Percentiles rank a stretch among this genome's conserved stretches.
Conservation (phyloP, 2,888 invertebrate genomes). For the Agrenia bidenticulata region DNA sequence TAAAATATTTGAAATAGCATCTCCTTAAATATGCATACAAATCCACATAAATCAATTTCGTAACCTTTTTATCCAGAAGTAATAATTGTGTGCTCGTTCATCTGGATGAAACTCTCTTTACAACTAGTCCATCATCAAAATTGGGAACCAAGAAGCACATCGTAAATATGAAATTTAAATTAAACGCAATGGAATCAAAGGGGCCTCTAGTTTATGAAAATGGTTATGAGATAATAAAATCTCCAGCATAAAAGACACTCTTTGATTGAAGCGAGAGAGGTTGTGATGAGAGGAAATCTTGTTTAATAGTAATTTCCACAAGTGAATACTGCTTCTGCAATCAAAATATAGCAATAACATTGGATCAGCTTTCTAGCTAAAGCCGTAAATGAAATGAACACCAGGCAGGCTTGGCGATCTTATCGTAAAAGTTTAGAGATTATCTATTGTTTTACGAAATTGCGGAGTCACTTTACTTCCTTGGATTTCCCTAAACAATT, state of each 20-base stretch:
- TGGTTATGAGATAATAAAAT: slow-evolving; percentile 48
- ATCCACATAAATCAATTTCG: too few relatives aligned
- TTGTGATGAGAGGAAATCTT: slow-evolving; percentile 30
- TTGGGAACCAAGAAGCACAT: too few relatives aligned
- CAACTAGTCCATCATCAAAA: too few relatives aligned
- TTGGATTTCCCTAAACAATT: too few relatives aligned
- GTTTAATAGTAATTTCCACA: not conserved
- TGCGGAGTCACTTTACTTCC: not conserved
- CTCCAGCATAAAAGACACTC: slow-evolving; percentile 36
- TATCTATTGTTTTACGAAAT: slow-evolving; percentile 19
- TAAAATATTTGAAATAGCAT: too few relatives aligned
- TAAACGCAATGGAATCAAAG: not conserved
- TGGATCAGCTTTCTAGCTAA: not conserved
- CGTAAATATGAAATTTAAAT: slow-evolving; percentile 3
- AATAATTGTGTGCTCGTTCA: too few relatives aligned
- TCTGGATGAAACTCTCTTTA: too few relatives aligned
- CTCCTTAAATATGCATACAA: too few relatives aligned
- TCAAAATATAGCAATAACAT: not conserved
- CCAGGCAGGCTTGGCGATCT: slow-evolving; percentile 21
- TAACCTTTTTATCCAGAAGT: too few relatives aligned
- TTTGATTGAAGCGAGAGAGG: slow-evolving; percentile 27
- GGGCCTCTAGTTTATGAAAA: slow-evolving; percentile 30
- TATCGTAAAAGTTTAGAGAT: slow-evolving; percentile 21
- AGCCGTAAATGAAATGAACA: not conserved
- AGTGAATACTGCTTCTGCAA: slow-evolving; percentile 1